Percentiles rank a stretch among this genome's conserved stretches.
Conservation (phyloP, 2,888 invertebrate species). For the Acanthoscelides obtectus region DNA sequence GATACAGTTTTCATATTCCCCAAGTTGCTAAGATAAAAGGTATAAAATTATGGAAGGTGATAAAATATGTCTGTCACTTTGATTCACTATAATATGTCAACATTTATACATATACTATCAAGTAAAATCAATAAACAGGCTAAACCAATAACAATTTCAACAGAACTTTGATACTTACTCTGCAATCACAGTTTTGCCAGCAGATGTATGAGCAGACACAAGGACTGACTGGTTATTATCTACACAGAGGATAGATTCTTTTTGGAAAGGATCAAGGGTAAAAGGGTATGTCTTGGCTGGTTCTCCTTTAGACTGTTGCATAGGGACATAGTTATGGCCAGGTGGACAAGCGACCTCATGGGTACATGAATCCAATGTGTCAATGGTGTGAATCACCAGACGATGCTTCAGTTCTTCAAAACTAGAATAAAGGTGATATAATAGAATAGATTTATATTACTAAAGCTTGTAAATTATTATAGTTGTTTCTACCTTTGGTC, state of each 20-base stretch:
- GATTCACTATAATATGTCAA: no score
- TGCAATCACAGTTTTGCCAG: conserved; percentile 98
- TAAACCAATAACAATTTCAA: no score
- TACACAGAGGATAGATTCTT: conserved; percentile 92
- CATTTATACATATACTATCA: no score
- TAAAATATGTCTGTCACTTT: no score
- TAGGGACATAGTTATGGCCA: conserved; percentile 68
- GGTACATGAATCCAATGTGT: conserved; percentile 87
- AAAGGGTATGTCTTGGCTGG: conserved; percentile 94
- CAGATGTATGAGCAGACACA: conserved; percentile 98
- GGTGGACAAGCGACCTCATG: conserved; percentile 96
- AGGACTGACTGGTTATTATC: conserved; percentile 98
- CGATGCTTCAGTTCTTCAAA: conserved; percentile 72
- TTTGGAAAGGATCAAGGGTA: conserved; percentile 95
- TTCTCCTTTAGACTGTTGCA: conserved; percentile 55
- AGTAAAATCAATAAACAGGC: no score
- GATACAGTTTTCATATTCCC: no score
- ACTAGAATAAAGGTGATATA: conserved; percentile 45
- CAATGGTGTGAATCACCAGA: conserved; percentile 82
- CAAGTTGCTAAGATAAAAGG: no score
- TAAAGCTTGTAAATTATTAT: no score
- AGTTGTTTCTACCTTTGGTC: no score
- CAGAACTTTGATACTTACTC: conserved; percentile 80
- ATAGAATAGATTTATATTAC: no score
- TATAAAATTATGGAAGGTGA: no score